These are phyloP conservation scores for Neofelis nebulosa DNA, from an alignment of 2,113 vertebrate genomes.

Conservation along the genomic window DNA sequence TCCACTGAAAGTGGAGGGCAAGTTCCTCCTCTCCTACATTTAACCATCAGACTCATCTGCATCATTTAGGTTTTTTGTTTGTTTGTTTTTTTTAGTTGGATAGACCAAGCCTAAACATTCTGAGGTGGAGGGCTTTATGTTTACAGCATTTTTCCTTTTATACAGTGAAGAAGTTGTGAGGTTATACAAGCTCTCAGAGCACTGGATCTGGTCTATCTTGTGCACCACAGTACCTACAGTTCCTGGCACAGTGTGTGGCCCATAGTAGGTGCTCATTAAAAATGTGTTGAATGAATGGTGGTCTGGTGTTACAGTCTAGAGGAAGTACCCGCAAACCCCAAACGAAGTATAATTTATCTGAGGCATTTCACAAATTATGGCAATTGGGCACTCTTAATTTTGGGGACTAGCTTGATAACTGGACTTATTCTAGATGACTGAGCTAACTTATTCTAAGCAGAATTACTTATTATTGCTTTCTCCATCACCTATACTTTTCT, in stretches of 20 bases:
- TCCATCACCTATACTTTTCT: conserved; percentile 54
- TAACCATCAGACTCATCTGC: not conserved
- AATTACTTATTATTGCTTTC: conserved; percentile 58
- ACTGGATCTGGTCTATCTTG: not conserved
- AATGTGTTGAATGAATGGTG: not conserved
- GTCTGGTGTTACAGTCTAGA: not conserved
- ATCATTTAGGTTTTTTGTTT: not conserved
- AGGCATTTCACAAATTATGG: not conserved
- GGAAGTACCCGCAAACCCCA: not conserved
- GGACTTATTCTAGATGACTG: not conserved
- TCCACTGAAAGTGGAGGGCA: not conserved
- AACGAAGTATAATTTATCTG: not conserved
- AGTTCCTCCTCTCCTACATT: not conserved
- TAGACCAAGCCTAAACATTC: not conserved
- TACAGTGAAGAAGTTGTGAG: not conserved
- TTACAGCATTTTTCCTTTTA: not conserved
- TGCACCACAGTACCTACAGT: not conserved
- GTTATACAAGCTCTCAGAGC: not conserved
- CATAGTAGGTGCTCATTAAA: not conserved
- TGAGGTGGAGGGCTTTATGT: not conserved
- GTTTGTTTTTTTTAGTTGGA: not conserved
- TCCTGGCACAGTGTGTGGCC: not conserved
- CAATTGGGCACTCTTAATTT: not conserved
- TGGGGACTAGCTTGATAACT: not conserved
- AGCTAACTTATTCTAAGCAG: conserved; percentile 32